These are phyloP conservation scores for Coelopa pilipes DNA, from an alignment of 2,888 invertebrate species.

Conservation along the genomic window DNA sequence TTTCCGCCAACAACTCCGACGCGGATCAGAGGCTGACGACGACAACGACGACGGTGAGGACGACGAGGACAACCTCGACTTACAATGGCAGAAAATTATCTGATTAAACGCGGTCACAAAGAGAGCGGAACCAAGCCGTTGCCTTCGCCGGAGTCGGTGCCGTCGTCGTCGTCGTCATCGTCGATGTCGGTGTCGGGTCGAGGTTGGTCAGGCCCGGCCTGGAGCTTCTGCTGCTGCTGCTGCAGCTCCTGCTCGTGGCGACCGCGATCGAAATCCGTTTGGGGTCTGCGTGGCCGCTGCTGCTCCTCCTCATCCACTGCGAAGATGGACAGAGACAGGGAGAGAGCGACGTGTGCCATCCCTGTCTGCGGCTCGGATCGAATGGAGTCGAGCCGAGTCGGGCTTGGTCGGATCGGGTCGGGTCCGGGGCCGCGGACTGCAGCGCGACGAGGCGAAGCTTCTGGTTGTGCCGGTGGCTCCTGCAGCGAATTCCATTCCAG, in stretches of 20 bases:
- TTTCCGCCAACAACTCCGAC: conserved; percentile 17
- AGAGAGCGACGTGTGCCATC: conserved; percentile 47
- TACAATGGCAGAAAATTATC: conserved; percentile 46
- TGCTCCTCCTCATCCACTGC: not conserved
- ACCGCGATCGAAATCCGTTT: conserved; percentile 17
- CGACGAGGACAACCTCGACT: conserved; percentile 19
- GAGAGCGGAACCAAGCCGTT: conserved; percentile 15
- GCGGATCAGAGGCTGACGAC: not conserved
- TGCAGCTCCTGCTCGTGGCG: not conserved
- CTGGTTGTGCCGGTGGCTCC: not conserved
- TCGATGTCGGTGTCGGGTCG: not conserved
- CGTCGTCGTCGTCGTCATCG: not conserved
- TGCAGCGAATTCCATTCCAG: conserved; percentile 3
- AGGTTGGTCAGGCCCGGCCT: not conserved
- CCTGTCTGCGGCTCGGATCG: not conserved
- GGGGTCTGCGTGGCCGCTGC: not conserved
- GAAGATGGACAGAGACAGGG: conserved; percentile 38
- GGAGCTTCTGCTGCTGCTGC: conserved; percentile 9
- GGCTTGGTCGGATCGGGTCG: not conserved
- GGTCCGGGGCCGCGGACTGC: too few species aligned
- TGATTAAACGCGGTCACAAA: conserved; percentile 51
- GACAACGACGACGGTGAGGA: conserved; percentile 14
- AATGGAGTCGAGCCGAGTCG: not conserved
- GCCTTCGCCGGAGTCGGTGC: not conserved
- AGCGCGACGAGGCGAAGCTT: too few species aligned